Evolutionary conservation across 1,140 invertebrate species (phyloP).

Genomic region (Lanistes nyassanus): DNA sequence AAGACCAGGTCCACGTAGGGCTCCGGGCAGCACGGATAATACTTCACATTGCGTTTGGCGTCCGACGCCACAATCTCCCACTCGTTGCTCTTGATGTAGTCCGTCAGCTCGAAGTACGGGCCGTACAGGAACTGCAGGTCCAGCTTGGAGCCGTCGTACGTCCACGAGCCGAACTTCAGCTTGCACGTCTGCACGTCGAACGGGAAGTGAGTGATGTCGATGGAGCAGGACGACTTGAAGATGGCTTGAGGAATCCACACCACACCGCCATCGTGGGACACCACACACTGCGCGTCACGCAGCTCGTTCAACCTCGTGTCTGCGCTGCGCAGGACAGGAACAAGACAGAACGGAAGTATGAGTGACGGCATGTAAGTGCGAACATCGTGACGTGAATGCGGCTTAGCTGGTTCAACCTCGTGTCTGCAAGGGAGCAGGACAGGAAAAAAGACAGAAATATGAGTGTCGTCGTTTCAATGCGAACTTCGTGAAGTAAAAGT

Average conservation of each 20-base stretch:
- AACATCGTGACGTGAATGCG: too few relatives aligned
- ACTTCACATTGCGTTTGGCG: slow-evolving; percentile 56
- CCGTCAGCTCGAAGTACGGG: slow-evolving; percentile 59
- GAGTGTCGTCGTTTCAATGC: too few relatives aligned
- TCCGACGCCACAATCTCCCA: slow-evolving; percentile 61
- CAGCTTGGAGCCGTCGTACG: slow-evolving; percentile 64
- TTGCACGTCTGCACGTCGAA: slow-evolving; percentile 65
- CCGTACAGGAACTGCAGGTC: slow-evolving; percentile 56
- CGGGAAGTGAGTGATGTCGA: slow-evolving; percentile 72
- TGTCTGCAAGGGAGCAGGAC: too few relatives aligned
- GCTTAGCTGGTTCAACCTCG: too few relatives aligned
- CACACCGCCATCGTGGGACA: slow-evolving; percentile 89
- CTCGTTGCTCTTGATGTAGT: slow-evolving; percentile 67
- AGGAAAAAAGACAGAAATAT: too few relatives aligned
- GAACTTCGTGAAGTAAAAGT: too few relatives aligned
- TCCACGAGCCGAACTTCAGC: slow-evolving; percentile 67
- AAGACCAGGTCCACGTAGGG: slow-evolving; percentile 67
- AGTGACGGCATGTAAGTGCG: too few relatives aligned
- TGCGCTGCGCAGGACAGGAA: slow-evolving; percentile 52
- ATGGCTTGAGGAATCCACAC: slow-evolving; percentile 98
- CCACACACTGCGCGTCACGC: slow-evolving; percentile 60
- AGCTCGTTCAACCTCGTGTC: slow-evolving; percentile 64
- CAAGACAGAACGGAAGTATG: neutral
- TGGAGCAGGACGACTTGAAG: slow-evolving; percentile 93
- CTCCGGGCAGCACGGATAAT: slow-evolving; percentile 65